Evolutionary conservation across 2,113 vertebrate genomes (phyloP).

Genomic region (Lethenteron camtschaticum): DNA sequence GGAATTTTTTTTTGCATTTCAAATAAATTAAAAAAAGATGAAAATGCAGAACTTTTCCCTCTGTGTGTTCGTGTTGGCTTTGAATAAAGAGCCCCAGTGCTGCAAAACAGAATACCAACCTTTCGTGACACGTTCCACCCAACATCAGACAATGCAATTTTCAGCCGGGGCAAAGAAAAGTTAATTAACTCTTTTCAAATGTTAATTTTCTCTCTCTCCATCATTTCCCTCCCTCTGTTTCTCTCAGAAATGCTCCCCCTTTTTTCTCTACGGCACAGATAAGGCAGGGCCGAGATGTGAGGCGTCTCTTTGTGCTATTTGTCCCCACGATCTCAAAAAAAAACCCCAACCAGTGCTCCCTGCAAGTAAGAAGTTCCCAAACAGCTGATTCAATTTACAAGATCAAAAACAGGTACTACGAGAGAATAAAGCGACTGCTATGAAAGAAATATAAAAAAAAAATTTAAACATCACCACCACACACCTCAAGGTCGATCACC

Average conservation of each 20-base stretch:
- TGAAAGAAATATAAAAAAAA: no score
- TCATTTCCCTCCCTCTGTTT: constrained; percentile 4
- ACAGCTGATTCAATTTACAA: constrained; percentile 5
- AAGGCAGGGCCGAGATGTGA: not conserved
- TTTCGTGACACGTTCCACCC: not conserved
- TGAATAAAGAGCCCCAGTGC: no score
- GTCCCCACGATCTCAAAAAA: not conserved
- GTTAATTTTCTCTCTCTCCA: constrained; percentile 4
- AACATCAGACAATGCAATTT: constrained; percentile 6
- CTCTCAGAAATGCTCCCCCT: not conserved
- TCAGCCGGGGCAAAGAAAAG: constrained; percentile 3
- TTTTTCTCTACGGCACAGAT: not conserved
- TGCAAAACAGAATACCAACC: not conserved
- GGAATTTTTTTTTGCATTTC: no score
- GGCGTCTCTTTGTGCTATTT: not conserved
- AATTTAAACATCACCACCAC: no score
- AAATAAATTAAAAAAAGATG: no score
- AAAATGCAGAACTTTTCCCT: no score
- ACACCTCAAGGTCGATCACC: no score
- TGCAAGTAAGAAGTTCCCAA: not conserved
- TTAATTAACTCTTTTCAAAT: constrained; percentile 4
- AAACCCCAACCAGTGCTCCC: not conserved
- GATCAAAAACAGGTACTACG: constrained; percentile 2
- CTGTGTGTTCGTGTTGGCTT: no score
- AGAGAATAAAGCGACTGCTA: not conserved